Conservation (phyloP, 2,113 vertebrate genomes). For the Peromyscus leucopus region DNA sequence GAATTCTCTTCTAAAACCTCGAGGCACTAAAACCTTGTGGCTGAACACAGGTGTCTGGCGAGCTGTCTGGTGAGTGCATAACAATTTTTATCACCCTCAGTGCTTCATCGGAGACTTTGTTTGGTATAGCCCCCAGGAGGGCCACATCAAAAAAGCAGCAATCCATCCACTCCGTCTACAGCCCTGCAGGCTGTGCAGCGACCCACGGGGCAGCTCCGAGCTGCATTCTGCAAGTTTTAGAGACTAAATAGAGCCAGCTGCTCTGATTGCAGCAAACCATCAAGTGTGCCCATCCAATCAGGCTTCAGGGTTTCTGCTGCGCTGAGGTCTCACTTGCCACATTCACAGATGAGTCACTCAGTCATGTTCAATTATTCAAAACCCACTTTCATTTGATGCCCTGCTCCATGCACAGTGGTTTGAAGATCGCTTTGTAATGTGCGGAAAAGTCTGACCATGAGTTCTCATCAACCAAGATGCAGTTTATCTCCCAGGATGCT, state of each 20-base stretch:
- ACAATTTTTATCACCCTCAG: background rate
- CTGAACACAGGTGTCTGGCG: background rate
- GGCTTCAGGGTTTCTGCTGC: background rate
- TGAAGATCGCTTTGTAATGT: slow-evolving; percentile 3
- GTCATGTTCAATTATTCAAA: slow-evolving; percentile 49
- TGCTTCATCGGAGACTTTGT: background rate
- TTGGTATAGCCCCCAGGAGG: background rate
- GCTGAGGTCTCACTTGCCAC: background rate
- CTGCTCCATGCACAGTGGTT: background rate
- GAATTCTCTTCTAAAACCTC: slow-evolving; percentile 14
- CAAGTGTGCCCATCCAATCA: background rate
- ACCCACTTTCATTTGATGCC: background rate
- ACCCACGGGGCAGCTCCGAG: background rate
- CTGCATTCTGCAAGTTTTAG: background rate
- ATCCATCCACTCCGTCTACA: background rate
- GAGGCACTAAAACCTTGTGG: background rate
- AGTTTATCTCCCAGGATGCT: background rate
- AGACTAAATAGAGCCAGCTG: background rate
- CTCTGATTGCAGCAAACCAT: background rate
- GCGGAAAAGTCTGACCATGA: background rate
- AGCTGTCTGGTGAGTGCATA: background rate
- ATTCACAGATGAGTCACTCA: background rate
- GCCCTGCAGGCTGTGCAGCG: background rate
- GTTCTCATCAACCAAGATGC: background rate
- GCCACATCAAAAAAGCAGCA: background rate